phyloP scores from a whole-genome alignment of 2,888 invertebrate species.

The Orthosia cruda region DNA sequence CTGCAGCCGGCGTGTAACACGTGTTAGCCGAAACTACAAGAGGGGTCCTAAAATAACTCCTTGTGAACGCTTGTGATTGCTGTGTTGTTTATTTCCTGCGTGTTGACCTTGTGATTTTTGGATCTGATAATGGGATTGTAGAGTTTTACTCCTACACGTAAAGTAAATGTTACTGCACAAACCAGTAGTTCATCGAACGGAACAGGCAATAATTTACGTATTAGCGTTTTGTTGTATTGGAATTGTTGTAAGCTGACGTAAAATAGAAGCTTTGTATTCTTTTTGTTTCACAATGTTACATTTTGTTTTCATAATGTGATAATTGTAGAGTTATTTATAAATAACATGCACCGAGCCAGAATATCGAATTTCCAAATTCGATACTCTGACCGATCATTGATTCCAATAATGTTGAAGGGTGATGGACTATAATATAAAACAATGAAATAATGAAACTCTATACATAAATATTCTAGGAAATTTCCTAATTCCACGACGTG shows the following conservation, averaged over 20 bases:
- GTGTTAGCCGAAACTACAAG: slow-evolving; percentile 60
- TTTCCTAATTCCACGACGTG: neutral
- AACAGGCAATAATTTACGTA: slow-evolving; percentile 12
- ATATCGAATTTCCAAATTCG: neutral
- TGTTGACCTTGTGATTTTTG: slow-evolving; percentile 58
- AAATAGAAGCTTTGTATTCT: neutral
- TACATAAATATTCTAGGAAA: neutral
- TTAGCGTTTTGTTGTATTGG: slow-evolving; percentile 21
- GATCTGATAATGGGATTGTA: slow-evolving; percentile 44
- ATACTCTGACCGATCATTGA: slow-evolving; percentile 30
- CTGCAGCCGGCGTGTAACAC: slow-evolving; percentile 61
- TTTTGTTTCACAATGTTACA: neutral
- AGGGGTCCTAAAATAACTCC: slow-evolving; percentile 68
- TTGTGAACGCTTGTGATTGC: slow-evolving; percentile 54
- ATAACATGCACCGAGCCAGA: no score
- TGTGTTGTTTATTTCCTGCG: slow-evolving; percentile 54
- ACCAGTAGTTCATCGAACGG: slow-evolving; percentile 18
- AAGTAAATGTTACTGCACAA: slow-evolving; percentile 18
- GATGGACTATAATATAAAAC: neutral
- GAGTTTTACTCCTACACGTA: slow-evolving; percentile 26
- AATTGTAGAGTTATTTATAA: neutral
- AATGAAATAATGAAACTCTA: neutral
- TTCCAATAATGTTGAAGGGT: neutral
- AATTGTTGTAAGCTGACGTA: slow-evolving; percentile 3
- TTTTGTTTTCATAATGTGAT: slow-evolving; percentile 23